phyloP scores from a whole-genome alignment of 2,113 vertebrate species.

The Chitala chitala region DNA sequence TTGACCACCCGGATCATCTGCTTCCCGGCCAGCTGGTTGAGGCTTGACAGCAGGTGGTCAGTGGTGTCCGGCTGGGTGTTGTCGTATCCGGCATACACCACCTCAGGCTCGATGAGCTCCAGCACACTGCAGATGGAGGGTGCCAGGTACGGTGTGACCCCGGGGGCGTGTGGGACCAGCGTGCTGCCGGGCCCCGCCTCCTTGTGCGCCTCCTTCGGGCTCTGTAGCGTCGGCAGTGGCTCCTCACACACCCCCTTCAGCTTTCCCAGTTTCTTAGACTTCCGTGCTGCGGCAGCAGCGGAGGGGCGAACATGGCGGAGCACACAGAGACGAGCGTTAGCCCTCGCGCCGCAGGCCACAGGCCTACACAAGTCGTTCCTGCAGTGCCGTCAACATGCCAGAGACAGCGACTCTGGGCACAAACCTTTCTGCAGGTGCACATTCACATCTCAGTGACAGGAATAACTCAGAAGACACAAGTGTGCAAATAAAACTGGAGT shows the following conservation, averaged over 20 bases:
- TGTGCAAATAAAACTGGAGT: no score
- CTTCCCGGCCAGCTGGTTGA: slow-evolving; percentile 94
- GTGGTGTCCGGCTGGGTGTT: slow-evolving; percentile 83
- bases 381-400: no score
- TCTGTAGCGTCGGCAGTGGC: slow-evolving; percentile 62
- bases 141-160: slow-evolving; percentile 76
- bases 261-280: slow-evolving; percentile 95
- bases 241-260: slow-evolving; percentile 89
- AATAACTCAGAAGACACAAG: no score
- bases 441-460: no score
- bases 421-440: no score
- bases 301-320: slow-evolving; percentile 20
- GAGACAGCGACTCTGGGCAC: no score
- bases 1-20: slow-evolving; percentile 99
- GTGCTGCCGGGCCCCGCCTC: slow-evolving; percentile 72
- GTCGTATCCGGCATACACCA: slow-evolving; percentile 90
- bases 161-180: slow-evolving; percentile 78
- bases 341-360: not conserved
- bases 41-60: slow-evolving; percentile 88
- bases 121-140: slow-evolving; percentile 85
- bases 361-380: no score
- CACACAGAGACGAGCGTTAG: not conserved
- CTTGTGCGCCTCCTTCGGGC: slow-evolving; percentile 78
- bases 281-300: slow-evolving; percentile 77
- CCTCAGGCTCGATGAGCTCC: slow-evolving; percentile 91